Evolutionary conservation across 2,113 vertebrate species (phyloP), one percentile per base, ranked within the genome.

Genomic region (Colaptes auratus): DNA sequence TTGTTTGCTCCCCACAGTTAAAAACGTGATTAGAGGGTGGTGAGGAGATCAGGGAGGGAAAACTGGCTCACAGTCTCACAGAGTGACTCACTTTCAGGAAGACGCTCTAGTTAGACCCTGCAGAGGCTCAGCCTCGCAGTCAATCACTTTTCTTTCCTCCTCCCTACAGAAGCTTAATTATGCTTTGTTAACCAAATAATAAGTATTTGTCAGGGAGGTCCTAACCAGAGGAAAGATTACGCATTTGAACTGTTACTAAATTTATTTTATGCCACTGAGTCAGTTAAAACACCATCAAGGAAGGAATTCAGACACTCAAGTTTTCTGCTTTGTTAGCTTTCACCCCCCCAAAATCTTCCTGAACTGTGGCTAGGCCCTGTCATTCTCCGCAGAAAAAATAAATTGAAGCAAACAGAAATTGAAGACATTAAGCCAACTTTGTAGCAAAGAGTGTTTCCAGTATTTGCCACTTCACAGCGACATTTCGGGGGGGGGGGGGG

Each of bases 61-160:
- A 89, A 84, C 89, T 94, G 89, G 91, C 95, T 88, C 59, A 61
- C 65, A 1, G 39, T 24, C 74, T 81, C 44, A 33, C 0, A 2
- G 33, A 17, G n/a, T 86, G 86, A 95, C 74, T 97, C 92, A 95
- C 65, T 74, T 89, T 90, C 89, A 93, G 92, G 89, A 94, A 93
- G 85, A 78, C 92, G 83, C 78, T 93, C 90, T 95, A 86, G 66
- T 72, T 75, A 76, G 89, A 93, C 58, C 82, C 63, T 75, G 91
- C 74, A 91, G 86, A 39, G 88, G 50, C 83, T 78, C 65, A 92
- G 87, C 89, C 71, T 65, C 55, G 58, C 88, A 65, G 67, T 90
- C 89, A 94, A 39, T 89, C 56, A 46, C 85, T 94, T 82, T 80
- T 80, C 58, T 82, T 91, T 78, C 69, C 76, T 77, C 50, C 81